These are phyloP conservation scores for Vollenhovia emeryi DNA, from an alignment of 1,140 invertebrate species.

Conservation along the genomic window DNA sequence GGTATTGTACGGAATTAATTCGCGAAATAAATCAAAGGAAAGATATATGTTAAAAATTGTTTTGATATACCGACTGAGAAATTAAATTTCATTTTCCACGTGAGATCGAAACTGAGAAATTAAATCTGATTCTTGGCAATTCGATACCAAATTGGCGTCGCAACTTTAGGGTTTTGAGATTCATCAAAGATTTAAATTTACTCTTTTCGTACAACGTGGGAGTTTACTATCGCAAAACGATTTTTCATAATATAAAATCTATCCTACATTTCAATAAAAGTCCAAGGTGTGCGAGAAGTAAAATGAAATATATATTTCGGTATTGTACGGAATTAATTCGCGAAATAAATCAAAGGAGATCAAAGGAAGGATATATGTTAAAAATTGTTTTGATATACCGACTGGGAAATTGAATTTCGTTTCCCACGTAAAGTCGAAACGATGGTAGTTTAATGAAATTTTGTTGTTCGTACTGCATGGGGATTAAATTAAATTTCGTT, in stretches of 20 bases:
- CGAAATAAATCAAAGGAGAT: neutral
- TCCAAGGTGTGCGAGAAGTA: neutral
- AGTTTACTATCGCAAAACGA: neutral
- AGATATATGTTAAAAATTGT: neutral
- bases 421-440: neutral
- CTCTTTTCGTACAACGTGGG: neutral
- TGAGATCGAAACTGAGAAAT: neutral
- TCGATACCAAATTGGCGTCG: neutral
- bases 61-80: neutral
- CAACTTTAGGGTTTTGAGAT: neutral
- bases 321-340: neutral
- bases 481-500: slow-evolving; percentile 30
- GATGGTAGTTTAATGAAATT: slow-evolving; percentile 29
- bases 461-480: neutral
- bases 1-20: neutral
- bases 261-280: neutral
- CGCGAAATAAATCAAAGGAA: neutral
- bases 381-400: neutral
- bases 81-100: slow-evolving; percentile 9
- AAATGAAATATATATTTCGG: neutral
- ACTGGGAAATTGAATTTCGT: slow-evolving; percentile 12
- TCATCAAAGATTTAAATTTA: neutral
- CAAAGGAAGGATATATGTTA: neutral
- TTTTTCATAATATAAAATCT: neutral
- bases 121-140: neutral